Conservation (phyloP, 2,888 invertebrate genomes). For the Thyatira batis region DNA sequence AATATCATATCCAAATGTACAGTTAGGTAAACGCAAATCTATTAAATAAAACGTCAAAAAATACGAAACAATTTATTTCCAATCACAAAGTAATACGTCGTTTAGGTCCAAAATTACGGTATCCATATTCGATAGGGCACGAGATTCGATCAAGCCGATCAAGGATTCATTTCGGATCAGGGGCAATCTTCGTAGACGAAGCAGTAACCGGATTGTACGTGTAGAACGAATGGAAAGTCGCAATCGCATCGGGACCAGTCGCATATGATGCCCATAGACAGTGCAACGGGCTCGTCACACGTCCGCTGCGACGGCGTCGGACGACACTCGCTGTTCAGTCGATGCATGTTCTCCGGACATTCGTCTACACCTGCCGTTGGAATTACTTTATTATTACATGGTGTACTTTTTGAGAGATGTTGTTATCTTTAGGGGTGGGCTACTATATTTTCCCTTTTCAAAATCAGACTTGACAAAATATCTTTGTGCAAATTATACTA, state of each 20-base stretch:
- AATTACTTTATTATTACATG: neutral
- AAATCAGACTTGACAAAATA: too few relatives aligned
- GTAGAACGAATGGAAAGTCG: slow-evolving; percentile 71
- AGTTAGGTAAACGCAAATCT: slow-evolving; percentile 6
- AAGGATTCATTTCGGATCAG: slow-evolving; percentile 26
- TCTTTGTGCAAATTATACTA: too few relatives aligned
- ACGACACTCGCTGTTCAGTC: slow-evolving; percentile 67
- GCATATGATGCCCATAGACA: slow-evolving; percentile 66
- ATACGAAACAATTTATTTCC: slow-evolving; percentile 27
- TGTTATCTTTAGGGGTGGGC: too few relatives aligned
- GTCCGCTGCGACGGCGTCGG: slow-evolving; percentile 67
- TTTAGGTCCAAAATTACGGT: slow-evolving; percentile 13
- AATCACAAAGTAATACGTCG: slow-evolving; percentile 13
- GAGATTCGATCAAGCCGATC: neutral
- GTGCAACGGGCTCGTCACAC: slow-evolving; percentile 71
- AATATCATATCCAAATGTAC: too few relatives aligned
- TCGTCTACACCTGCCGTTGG: slow-evolving; percentile 53
- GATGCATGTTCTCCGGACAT: slow-evolving; percentile 70
- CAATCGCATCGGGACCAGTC: slow-evolving; percentile 73
- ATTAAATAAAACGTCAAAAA: neutral
- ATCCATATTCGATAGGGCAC: neutral
- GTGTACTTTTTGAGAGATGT: too few relatives aligned
- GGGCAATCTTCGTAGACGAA: slow-evolving; percentile 72
- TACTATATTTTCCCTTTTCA: too few relatives aligned
- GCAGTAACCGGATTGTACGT: slow-evolving; percentile 66